Conservation (phyloP, 1,140 invertebrate genomes). For the Aphaenogaster rudis region DNA sequence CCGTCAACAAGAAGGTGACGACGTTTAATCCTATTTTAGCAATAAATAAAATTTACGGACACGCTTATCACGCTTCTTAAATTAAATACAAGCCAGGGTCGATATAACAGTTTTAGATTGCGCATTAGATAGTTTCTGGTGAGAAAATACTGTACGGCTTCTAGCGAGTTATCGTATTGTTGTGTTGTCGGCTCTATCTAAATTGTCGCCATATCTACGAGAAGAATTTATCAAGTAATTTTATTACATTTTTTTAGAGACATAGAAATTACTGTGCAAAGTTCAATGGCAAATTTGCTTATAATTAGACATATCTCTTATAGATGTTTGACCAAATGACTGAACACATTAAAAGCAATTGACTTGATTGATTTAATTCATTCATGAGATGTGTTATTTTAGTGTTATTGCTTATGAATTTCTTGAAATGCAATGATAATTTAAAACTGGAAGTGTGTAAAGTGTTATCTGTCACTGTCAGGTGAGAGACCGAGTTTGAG, state of each 20-base stretch:
- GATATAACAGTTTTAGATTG: conserved; percentile 25
- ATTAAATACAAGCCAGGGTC: conserved; percentile 39
- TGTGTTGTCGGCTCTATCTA: background rate
- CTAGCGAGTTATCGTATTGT: conserved; percentile 7
- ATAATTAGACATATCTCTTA: background rate
- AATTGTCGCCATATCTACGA: background rate
- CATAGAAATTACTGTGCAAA: background rate
- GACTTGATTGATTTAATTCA: background rate
- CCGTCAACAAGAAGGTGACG: background rate
- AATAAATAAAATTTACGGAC: conserved; percentile 65
- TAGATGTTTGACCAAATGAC: conserved; percentile 4
- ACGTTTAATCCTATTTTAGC: conserved; percentile 31
- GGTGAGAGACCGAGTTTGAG: background rate
- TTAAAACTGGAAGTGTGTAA: background rate
- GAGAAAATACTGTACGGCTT: conserved; percentile 69
- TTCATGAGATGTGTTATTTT: background rate
- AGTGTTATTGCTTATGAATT: background rate
- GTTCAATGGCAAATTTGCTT: background rate
- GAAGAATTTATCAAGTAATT: background rate
- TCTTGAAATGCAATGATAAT: conserved; percentile 13
- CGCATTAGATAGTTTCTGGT: background rate
- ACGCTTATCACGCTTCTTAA: conserved; percentile 10
- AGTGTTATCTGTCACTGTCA: background rate
- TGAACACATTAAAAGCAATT: conserved; percentile 4
- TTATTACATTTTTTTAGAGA: background rate